phyloP scores from a whole-genome alignment of 2,113 vertebrate genomes.

The Thymallus thymallus region DNA sequence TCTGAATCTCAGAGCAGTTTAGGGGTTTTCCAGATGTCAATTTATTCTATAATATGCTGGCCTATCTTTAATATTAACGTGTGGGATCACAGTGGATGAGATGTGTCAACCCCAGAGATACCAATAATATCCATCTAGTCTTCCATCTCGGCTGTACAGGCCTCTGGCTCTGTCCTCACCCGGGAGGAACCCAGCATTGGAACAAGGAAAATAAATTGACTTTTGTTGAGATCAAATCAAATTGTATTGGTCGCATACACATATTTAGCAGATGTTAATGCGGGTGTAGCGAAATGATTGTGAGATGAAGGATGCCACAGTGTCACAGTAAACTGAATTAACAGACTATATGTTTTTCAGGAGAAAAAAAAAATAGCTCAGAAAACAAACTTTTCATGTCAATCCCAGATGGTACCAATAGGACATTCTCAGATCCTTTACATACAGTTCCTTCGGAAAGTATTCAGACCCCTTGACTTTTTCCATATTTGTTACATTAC shows the following conservation, averaged over 20 bases:
- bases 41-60: no score
- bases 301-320: slow-evolving; percentile 44
- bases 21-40: no score
- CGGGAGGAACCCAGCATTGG: slow-evolving; percentile 44
- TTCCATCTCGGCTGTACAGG: slow-evolving; percentile 36
- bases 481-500: no score
- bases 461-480: no score
- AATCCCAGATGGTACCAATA: not conserved
- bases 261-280: no score
- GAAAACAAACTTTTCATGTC: slow-evolving; percentile 1
- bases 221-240: slow-evolving; percentile 28
- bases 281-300: no score
- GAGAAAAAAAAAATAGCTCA: slow-evolving; percentile 11
- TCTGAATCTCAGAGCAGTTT: no score
- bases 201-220: slow-evolving; percentile 61
- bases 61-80: slow-evolving; percentile 7
- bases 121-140: slow-evolving; percentile 52
- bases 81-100: slow-evolving; percentile 51
- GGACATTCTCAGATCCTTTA: not conserved
- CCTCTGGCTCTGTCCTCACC: slow-evolving; percentile 42
- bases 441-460: no score
- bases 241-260: no score
- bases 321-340: slow-evolving; percentile 24
- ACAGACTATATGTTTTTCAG: slow-evolving; percentile 27
- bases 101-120: slow-evolving; percentile 43